These are phyloP conservation scores for Rhagium mordax DNA, from an alignment of 2,888 invertebrate genomes.

Conservation along the genomic window DNA sequence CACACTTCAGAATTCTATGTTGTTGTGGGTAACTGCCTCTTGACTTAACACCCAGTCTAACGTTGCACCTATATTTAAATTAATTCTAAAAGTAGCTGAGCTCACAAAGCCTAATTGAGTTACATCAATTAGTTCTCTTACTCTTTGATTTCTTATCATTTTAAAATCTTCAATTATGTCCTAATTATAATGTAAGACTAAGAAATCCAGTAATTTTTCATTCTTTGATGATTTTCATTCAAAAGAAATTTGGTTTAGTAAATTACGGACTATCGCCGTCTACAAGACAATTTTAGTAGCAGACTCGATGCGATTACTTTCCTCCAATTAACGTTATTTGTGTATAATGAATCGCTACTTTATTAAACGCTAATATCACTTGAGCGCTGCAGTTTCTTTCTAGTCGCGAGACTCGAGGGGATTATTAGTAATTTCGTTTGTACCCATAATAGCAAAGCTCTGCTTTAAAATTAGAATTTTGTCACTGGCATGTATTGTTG, in stretches of 20 bases:
- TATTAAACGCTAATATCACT: neutral
- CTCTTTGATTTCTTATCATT: neutral
- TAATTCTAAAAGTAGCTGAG: neutral
- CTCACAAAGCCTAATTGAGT: neutral
- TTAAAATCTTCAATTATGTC: slow-evolving; percentile 2
- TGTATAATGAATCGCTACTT: neutral
- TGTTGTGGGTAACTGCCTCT: no score
- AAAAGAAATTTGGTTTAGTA: neutral
- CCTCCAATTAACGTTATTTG: slow-evolving; percentile 20
- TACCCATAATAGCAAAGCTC: neutral
- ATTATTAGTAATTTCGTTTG: neutral
- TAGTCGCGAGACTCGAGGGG: neutral
- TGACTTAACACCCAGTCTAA: no score
- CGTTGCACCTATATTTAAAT: no score
- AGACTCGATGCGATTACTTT: neutral
- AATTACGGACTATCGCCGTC: neutral
- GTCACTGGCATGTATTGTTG: no score
- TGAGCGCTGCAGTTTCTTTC: neutral
- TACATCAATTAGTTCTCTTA: neutral
- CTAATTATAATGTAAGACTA: neutral
- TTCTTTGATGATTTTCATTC: slow-evolving; percentile 10
- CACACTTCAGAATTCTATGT: neutral
- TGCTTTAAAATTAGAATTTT: neutral
- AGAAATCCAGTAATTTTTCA: neutral
- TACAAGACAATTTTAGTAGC: slow-evolving; percentile 1